These are phyloP conservation scores for Plumapathes pennacea DNA, from an alignment of 92 coral and sea anemone species.

Conservation along the genomic window DNA sequence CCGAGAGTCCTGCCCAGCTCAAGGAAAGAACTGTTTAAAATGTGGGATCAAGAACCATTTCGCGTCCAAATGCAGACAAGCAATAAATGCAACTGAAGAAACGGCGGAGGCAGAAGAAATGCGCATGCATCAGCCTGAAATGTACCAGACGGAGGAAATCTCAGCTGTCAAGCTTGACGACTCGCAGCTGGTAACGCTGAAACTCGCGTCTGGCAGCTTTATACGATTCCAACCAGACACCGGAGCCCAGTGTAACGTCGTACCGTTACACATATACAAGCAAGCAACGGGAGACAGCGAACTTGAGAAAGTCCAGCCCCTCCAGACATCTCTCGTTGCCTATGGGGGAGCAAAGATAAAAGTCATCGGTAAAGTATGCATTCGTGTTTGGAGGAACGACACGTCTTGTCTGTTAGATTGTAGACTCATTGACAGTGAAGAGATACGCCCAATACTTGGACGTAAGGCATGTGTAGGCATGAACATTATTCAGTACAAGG, in stretches of 20 bases:
- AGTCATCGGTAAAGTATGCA: conserved; percentile 44
- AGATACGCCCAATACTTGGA: conserved; percentile 67
- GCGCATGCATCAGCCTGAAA: too few relatives aligned
- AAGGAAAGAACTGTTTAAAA: conserved; percentile 17
- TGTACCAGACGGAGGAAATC: too few relatives aligned
- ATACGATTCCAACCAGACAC: conserved; percentile 64
- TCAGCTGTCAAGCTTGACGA: too few relatives aligned
- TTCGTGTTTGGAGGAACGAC: conserved; percentile 41
- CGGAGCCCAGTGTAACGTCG: conserved; percentile 61
- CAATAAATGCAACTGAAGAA: not conserved
- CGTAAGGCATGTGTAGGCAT: conserved; percentile 69
- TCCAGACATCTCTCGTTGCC: conserved; percentile 45
- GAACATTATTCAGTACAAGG: conserved; percentile 62
- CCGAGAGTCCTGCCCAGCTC: conserved; percentile 18
- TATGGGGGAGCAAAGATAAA: conserved; percentile 59
- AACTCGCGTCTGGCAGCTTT: conserved; percentile 44
- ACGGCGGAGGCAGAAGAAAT: too few relatives aligned
- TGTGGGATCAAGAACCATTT: conserved; percentile 32
- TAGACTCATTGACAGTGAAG: conserved; percentile 43
- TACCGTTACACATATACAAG: conserved; percentile 52
- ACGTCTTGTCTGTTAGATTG: conserved; percentile 35
- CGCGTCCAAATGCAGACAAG: conserved; percentile 16
- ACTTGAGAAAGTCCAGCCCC: conserved; percentile 36
- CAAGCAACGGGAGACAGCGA: conserved; percentile 31
- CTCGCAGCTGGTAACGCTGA: conserved; percentile 42